Evolutionary conservation across 2,888 invertebrate species (phyloP), one percentile per base, ranked within the genome.

Genomic region (Mantis religiosa): DNA sequence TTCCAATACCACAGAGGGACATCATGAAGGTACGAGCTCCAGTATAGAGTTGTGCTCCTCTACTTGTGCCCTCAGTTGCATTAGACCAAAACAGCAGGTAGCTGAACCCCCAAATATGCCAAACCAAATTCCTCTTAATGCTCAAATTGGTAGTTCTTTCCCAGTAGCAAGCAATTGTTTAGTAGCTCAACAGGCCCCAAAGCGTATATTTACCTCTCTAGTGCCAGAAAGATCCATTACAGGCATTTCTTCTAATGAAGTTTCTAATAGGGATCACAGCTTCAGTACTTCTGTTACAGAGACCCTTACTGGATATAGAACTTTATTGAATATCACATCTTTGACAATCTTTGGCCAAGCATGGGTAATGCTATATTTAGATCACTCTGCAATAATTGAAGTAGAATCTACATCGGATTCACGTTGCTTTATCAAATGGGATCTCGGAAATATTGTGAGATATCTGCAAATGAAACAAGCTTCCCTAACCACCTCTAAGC

Each of bases 11-110:
- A 88, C 87, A 82, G 82, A 85, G 30, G 89, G 83, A 88, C 47
- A 84, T n/a, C 82, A 41, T 82, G 88, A 88, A 89, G 89, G 89
- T 89, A 89, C 82, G 88, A 25, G 41, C 47, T 71, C 82, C 54
- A 89, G 20, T 82, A 41, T 89, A 82, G 54, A 89, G 28, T 86
- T 89, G 83, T 83, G 85, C 82, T 89, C 54, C 86, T 27, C 87
- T 87, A 84, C 85, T 82, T 81, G 84, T 88, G 84, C 27, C 81
- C 85, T 85, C 82, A 82, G 25, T 88, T 89, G 83, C 83, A 87
- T 83, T 89, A 89, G 89, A 82, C 27, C 87, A 82, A 82, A 87
- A 27, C 54, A 71, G 54, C 54, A 71, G 54, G 54, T 71, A 71
- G 54, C 54, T 71, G 54, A 71, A 71, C 20, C 25, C 54, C 54